Conservation (phyloP, 2,888 invertebrate genomes). For the Parnassius smintheus region DNA sequence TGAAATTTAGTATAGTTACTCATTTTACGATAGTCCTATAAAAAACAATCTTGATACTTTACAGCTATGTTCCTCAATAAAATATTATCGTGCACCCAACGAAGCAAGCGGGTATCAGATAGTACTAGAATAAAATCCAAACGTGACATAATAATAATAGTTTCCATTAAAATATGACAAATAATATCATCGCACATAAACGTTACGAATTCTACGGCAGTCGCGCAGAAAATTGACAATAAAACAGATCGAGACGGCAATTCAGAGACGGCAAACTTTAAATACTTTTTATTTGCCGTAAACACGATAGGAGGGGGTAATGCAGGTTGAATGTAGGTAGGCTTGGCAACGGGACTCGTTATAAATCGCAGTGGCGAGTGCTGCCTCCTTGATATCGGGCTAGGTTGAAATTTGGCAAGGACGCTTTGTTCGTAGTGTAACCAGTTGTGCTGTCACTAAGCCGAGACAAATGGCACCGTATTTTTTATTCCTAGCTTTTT, state of each 20-base stretch:
- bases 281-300: conserved; percentile 38
- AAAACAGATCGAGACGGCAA: conserved; percentile 12
- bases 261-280: conserved; percentile 32
- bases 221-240: conserved; percentile 17
- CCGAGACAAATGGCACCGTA: conserved; percentile 20
- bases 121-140: too few species aligned
- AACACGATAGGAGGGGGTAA: conserved; percentile 33
- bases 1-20: too few species aligned
- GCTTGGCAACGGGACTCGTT: conserved; percentile 56
- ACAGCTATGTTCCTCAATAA: too few species aligned
- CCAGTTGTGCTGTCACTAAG: conserved; percentile 34
- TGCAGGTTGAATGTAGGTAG: conserved; percentile 43
- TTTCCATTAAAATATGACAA: conserved; percentile 10
- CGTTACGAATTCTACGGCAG: conserved; percentile 16
- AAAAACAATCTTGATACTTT: too few species aligned
- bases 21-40: too few species aligned
- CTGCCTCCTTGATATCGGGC: conserved; percentile 43
- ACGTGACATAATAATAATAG: neutral
- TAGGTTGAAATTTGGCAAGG: conserved; percentile 45
- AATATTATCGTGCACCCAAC: too few species aligned
- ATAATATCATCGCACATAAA: conserved; percentile 18
- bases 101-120: too few species aligned
- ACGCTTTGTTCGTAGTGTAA: conserved; percentile 18
- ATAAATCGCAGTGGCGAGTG: conserved; percentile 51
- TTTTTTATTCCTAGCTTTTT: conserved; percentile 13